Conservation (phyloP, 2,113 vertebrate species). For the Etia nguti region DNA sequence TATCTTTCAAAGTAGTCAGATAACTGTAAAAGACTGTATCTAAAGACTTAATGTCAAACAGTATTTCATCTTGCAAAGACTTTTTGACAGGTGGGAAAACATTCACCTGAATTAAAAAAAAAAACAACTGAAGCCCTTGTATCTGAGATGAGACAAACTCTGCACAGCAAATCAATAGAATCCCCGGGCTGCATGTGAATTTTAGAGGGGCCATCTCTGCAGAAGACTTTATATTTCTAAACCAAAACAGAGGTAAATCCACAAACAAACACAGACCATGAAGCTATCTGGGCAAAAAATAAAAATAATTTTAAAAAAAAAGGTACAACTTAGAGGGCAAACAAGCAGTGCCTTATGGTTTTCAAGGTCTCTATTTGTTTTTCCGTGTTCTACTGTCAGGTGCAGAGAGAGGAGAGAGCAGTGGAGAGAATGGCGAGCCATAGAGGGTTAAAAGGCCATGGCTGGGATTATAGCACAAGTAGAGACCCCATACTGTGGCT, state of each 20-base stretch:
- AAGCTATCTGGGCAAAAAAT: not conserved
- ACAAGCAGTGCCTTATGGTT: conserved; percentile 69
- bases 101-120: conserved; percentile 43
- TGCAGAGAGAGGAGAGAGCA: conserved; percentile 24
- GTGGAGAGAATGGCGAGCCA: conserved; percentile 46
- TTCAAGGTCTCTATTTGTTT: conserved; percentile 76
- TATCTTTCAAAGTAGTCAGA: not conserved
- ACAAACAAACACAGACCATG: conserved; percentile 26
- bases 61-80: conserved; percentile 27
- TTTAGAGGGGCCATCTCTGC: conserved; percentile 4
- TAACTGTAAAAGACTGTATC: conserved; percentile 7
- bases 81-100: conserved; percentile 61
- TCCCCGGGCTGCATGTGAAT: conserved; percentile 52
- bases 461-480: conserved; percentile 69
- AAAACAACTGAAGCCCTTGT: not conserved
- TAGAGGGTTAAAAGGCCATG: conserved; percentile 68
- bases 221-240: conserved; percentile 19
- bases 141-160: conserved; percentile 58
- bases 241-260: conserved; percentile 33
- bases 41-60: conserved; percentile 14
- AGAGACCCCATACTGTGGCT: conserved; percentile 69
- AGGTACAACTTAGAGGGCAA: conserved; percentile 59
- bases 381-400: conserved; percentile 67
- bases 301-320: not conserved
- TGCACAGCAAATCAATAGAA: conserved; percentile 68